phyloP scores from a whole-genome alignment of 2,888 invertebrate genomes.

The Acronicta aceris region DNA sequence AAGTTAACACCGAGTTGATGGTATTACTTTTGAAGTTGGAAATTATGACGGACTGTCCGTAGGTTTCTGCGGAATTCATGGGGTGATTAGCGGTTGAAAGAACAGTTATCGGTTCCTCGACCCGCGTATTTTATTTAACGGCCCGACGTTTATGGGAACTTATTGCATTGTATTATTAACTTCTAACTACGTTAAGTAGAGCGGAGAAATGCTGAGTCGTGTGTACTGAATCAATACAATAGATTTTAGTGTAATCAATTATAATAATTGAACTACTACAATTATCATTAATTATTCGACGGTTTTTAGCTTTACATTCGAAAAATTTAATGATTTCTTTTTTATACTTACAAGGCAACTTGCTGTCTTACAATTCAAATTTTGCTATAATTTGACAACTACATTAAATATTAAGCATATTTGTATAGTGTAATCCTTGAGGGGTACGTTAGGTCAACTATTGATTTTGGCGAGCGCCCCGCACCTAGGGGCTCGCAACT shows the following conservation, averaged over 20 bases:
- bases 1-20: constrained; percentile 89
- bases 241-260: constrained; percentile 48
- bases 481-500: constrained; percentile 80
- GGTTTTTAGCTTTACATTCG: not conserved
- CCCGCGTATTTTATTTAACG: constrained; percentile 75
- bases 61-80: constrained; percentile 72
- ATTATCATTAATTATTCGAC: constrained; percentile 29
- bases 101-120: constrained; percentile 79
- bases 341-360: not conserved
- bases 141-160: constrained; percentile 74
- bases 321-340: not conserved
- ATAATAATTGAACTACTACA: constrained; percentile 31
- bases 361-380: not conserved
- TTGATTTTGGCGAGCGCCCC: constrained; percentile 76
- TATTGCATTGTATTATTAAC: constrained; percentile 68
- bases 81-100: constrained; percentile 81
- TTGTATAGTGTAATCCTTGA: constrained; percentile 66
- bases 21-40: constrained; percentile 88
- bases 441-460: constrained; percentile 77
- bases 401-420: constrained; percentile 66
- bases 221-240: constrained; percentile 50
- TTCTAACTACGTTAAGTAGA: constrained; percentile 57
- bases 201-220: constrained; percentile 52
- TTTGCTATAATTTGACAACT: constrained; percentile 2
- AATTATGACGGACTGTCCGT: constrained; percentile 88